Evolutionary conservation across 2,113 vertebrate species (phyloP), one percentile per base, ranked within the genome.

Genomic region (Trinectes maculatus): DNA sequence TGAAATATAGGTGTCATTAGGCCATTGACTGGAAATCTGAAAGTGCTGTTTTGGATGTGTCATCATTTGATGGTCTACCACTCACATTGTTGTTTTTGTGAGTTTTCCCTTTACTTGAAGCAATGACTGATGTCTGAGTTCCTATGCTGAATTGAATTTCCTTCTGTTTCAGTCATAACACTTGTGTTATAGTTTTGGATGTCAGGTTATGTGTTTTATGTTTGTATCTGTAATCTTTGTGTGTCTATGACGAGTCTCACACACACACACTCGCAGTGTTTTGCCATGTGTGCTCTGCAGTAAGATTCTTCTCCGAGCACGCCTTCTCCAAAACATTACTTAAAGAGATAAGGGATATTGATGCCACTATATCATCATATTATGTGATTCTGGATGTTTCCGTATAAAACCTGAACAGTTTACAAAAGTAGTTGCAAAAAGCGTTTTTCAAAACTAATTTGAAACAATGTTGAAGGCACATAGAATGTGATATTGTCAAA

Each of bases 51-150:
- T 49, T n/a, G 65, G 18, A 67, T 71, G 48, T 39, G 63, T 73
- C 44, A 55, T 69, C 56, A 29, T 56, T 61, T 47, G 28, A 15
- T 56, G 34, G 43, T 49, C 52, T 39, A 57, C 70, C 73, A 63
- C 70, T 84, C 39, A 5, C 40, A 11, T 31, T 25, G 3, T 44
- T 52, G 29, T 62, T 64, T 21, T 26, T 53, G 5, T 24, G 26
- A 76, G 18, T 70, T 76, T 26, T 80, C 59, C 57, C 61, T 77
- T 74, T 83, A 90, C 85, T 87, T 86, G 77, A 89, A 88, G 43
- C 47, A 19, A 34, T 39, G 56, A 22, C 58, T 76, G 21, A 54
- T 44, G 57, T 59, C 70, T 55, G 26, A 59, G 29, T 55, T n/a
- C 43, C 19, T 8, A 21, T 33, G 5, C n/a, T 26, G 6, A 44